Base-by-base conservation (phyloP, 35 echinoderm and acorn worm genomes). In the Ophioderma brevispina region DNA sequence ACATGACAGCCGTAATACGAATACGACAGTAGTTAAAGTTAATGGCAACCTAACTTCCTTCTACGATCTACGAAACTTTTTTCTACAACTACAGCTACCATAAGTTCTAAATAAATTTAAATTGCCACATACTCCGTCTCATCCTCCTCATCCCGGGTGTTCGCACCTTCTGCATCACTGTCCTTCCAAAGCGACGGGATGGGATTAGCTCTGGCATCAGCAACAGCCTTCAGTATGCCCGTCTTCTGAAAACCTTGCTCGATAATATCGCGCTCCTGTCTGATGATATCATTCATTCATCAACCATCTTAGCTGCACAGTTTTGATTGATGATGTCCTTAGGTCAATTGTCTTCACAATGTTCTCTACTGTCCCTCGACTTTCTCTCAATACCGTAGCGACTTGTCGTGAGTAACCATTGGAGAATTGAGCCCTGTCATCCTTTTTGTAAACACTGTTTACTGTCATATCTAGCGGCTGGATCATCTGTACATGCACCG, bases 271-370 rank as follows among this genome's bases (percentile, higher is more conserved):
- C n/a, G 15, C 36, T 88, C 86, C 13, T 37, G 23, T 17, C 75
- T 21, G 49, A 88, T 28, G 36, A 88, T 46, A 11, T 77, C 75
- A 1, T 88, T 64, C 75, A 23, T 64, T 14, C 75, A 90, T 80
- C 52, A 90, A 31, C 88, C 88, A 90, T 56, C 38, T 33, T 25
- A 80, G 80, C 30, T 90, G 88, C n/a, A 40, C 11, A 10, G 88
- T 52, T 77, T 90, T 90, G 52, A 90, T 80, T 23, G 39, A 78
- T 17, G 88, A 82, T 39, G 50, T 50, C 1, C 80, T 41, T 11
- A 90, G 80, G 33, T 90, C 88, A 40, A 90, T 81, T 8, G 86
- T 11, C 23, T 78, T 77, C 13, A 50, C 86, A n/a, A 88, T 50
- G 38, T 88, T 52, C 4, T 34, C 33, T 23, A 88, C 64, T 6